Base-by-base conservation (phyloP, 1,140 invertebrate species). In the Paramacrobiotus metropolitanus region DNA sequence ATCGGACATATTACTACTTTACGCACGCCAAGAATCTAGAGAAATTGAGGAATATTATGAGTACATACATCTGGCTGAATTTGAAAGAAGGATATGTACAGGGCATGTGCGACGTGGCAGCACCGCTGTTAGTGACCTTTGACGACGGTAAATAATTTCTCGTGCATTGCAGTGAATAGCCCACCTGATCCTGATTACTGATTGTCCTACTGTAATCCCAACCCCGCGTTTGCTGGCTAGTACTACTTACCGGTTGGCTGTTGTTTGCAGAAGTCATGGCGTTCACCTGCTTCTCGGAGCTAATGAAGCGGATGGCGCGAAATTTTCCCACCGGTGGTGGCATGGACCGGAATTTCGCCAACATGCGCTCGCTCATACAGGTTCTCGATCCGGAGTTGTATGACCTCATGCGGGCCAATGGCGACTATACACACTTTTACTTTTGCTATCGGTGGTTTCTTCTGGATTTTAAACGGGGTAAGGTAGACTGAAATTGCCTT, bases 31-130 rank as follows among this genome's bases (percentile, higher is more conserved):
- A 84, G 62, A 94, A 95, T 76, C 75, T 95, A 64, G 87, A 93
- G 64, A 92, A 91, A 72, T 73, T 95, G n/a, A 77, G 88, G 44
- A 91, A 93, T 74, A 82, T 95, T 45, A 94, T 95, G 83, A 91
- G 87, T 81, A 94, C 89, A 80, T 89, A 88, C 74, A 88, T 94
- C 29, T 94, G 88, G 87, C 84, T 92, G 71, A 85, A 93, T 68
- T 74, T 93, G 64, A 86, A 92, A 48, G 80, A 86, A 60, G 90
- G 90, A 3, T 78, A 78, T 68, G 71, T 79, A 29, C 76, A 77
- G 61, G 90, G 72, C 40, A 94, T 94, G 89, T 95, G 90, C 74
- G 91, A 94, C 75, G 77, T 95, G 45, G 86, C 85, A 0, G 91
- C 90, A 18, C 90, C 91, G 0, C 75, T 95, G 2, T 78, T 95